Evolutionary conservation across 2,113 vertebrate genomes (phyloP).

Genomic region (Chloebia gouldiae): DNA sequence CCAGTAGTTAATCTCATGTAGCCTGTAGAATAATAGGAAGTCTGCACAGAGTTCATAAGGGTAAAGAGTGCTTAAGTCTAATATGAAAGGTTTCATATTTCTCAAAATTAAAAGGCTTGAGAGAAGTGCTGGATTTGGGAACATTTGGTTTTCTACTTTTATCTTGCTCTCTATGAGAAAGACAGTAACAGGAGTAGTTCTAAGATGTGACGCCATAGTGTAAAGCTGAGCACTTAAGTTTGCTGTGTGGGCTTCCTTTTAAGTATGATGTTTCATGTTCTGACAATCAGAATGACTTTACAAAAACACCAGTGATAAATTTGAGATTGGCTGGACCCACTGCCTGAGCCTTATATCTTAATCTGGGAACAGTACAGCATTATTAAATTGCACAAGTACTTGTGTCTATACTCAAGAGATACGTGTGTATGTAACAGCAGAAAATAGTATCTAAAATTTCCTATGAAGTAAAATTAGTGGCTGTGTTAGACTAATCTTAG

Average conservation of each 20-base stretch:
- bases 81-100: background rate
- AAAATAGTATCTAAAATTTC: background rate
- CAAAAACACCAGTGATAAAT: background rate
- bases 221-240: background rate
- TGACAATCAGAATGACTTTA: conserved; percentile 4
- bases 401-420: background rate
- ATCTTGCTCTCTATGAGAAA: background rate
- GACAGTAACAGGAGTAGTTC: background rate
- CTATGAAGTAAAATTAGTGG: background rate
- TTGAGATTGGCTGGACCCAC: background rate
- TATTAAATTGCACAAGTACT: background rate
- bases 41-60: background rate
- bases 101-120: background rate
- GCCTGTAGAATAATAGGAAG: background rate
- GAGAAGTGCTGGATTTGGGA: background rate
- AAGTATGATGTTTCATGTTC: conserved; percentile 22
- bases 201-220: background rate
- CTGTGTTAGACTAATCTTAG: background rate
- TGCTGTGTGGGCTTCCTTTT: background rate
- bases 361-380: background rate
- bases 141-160: background rate
- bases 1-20: background rate
- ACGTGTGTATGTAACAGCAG: background rate
- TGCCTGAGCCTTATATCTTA: conserved; percentile 7
- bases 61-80: background rate